These are phyloP conservation scores for Poeciliopsis turneri DNA, from an alignment of 2,797 vertebrate species.

Conservation along the genomic window DNA sequence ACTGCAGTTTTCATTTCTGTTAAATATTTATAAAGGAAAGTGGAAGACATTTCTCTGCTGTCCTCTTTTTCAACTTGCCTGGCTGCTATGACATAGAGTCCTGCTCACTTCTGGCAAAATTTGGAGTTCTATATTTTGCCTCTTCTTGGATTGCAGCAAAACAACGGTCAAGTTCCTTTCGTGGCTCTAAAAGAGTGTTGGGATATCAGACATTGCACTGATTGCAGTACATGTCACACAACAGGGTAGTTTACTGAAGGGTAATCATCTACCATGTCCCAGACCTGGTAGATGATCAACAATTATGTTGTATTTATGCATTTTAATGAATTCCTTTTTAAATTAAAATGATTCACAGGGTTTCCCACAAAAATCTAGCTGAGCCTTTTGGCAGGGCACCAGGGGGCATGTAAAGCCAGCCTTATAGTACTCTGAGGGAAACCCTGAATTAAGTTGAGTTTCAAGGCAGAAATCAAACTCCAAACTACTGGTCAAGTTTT, in stretches of 20 bases:
- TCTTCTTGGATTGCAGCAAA: conserved; percentile 54
- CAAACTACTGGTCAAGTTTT: neutral
- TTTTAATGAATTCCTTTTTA: conserved; percentile 39
- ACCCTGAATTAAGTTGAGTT: neutral
- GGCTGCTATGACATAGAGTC: conserved; percentile 31
- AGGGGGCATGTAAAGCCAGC: too few species aligned
- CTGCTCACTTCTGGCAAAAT: conserved; percentile 39
- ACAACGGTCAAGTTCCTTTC: conserved; percentile 43
- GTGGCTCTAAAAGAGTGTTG: conserved; percentile 40
- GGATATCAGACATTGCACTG: conserved; percentile 28
- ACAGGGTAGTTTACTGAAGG: neutral
- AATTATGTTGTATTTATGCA: conserved; percentile 18
- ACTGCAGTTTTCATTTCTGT: conserved; percentile 22
- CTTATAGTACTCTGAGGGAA: too few species aligned
- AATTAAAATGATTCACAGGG: neutral
- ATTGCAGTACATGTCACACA: conserved; percentile 27
- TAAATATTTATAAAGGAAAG: conserved; percentile 16
- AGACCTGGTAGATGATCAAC: conserved; percentile 9
- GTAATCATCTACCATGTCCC: neutral
- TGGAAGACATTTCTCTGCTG: conserved; percentile 4
- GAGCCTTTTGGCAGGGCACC: too few species aligned
- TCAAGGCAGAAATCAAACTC: conserved; percentile 21
- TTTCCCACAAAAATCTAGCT: too few species aligned
- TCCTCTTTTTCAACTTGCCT: neutral
- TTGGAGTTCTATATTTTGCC: conserved; percentile 45